Percentiles rank a stretch among this genome's conserved stretches.
Evolutionary conservation across 1,140 invertebrate species (phyloP).

Genomic region (Procambarus clarkii): DNA sequence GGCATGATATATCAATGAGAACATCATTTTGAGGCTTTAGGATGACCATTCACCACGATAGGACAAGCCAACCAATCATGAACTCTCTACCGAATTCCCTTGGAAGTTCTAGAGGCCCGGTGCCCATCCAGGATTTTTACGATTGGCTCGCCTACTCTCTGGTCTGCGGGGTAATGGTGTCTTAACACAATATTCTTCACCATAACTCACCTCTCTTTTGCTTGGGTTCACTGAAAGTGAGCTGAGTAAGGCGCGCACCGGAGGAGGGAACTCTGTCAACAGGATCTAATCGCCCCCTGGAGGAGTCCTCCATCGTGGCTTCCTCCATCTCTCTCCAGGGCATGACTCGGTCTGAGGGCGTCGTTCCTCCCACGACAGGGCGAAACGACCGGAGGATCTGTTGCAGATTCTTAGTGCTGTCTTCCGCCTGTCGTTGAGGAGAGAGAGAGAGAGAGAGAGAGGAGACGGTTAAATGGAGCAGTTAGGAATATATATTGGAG

Average conservation of each 20-base stretch:
- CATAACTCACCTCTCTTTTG: slow-evolving; percentile 42
- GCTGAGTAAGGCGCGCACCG: slow-evolving; percentile 23
- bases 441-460: neutral
- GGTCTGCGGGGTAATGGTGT: too few species aligned
- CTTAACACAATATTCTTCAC: too few species aligned
- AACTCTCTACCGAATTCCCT: too few species aligned
- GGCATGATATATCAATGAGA: too few species aligned
- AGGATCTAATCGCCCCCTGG: neutral
- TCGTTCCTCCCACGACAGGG: slow-evolving; percentile 36
- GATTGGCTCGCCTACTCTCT: too few species aligned
- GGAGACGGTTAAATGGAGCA: too few species aligned
- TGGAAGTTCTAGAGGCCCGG: too few species aligned
- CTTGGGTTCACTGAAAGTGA: slow-evolving; percentile 34
- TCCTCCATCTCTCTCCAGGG: slow-evolving; percentile 17
- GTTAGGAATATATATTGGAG: too few species aligned
- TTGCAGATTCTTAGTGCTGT: slow-evolving; percentile 42
- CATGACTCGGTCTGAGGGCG: slow-evolving; percentile 34
- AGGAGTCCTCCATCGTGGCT: neutral
- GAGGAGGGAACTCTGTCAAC: neutral
- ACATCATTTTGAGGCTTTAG: too few species aligned
- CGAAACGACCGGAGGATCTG: slow-evolving; percentile 40
- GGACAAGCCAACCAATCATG: too few species aligned
- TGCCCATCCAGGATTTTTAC: too few species aligned
- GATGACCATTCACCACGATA: too few species aligned
- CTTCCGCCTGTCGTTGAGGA: slow-evolving; percentile 14